Evolutionary conservation across 2,888 invertebrate genomes (phyloP), one percentile per base, ranked within the genome.

Genomic region (Isotomurus palustris): DNA sequence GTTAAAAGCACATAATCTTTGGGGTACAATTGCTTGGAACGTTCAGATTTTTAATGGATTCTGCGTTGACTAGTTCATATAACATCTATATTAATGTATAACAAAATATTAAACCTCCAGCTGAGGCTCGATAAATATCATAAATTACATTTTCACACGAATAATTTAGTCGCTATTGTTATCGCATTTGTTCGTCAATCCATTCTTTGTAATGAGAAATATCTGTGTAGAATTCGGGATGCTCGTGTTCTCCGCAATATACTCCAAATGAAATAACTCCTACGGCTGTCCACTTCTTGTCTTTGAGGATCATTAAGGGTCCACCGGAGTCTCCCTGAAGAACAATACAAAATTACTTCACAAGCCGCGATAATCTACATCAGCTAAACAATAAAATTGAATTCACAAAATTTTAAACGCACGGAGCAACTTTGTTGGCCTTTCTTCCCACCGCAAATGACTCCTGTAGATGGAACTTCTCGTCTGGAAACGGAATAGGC

Each of bases 241-340:
- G 12, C 2, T 60, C 63, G 2, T 4, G 6, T 17, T 22, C 47
- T 2, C 58, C 64, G 29, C 64, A 64, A 38, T 56, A 32, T 21
- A 53, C 44, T 14, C 64, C 64, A 24, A 56, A 58, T 21, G 64
- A 60, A 12, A 64, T 56, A 14, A 64, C 45, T 19, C 64, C 64
- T 17, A 60, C 53, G 6, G 40, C 53, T 19, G 41, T 44, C 63
- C 63, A 64, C 12, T 35, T 29, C 1, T 29, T 38, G 38, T 43
- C 38, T 4, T 43, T 44, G 8, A 51, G 25, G 1, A 24, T 21
- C 19, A 60, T 38, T 2, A 63, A 48, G 8, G 57, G 57, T 14
- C 57, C 55, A 25, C 63, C 63, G 29, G 35, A 35, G 27, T 60
- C 63, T 2, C 63, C 63, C 57, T 60, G 24, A 53, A 22, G 27